Base-by-base conservation (phyloP, 2,888 invertebrate species). In the Parapristionchus giblindavisi region DNA sequence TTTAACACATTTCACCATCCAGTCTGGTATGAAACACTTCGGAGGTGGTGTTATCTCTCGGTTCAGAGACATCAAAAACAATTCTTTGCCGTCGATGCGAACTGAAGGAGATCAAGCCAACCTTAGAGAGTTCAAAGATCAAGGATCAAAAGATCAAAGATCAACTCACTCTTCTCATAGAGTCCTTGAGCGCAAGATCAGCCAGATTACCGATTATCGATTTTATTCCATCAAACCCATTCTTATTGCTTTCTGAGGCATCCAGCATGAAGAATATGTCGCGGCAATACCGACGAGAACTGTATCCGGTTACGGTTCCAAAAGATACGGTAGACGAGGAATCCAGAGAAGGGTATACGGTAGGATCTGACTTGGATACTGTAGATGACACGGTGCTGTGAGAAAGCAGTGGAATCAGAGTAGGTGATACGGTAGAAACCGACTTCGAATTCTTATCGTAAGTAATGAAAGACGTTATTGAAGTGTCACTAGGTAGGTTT, bases 231-330 rank as follows among this genome's bases (percentile, higher is more conserved):
- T 40, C 63, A 43, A 65, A 65, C 17, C 48, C 29, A 43, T 43
- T 43, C 43, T 65, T 65, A 4, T 27, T 43, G 8, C 36, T 36
- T 8, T 43, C 63, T 5, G 63, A 65, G 29, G 40, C 48, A 43
- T 65, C 63, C 3, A 65, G 63, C n/a, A 65, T 43, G 29, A 65
- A 65, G 27, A 65, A 43, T 11, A 14, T 43, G 40, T 65, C 43
- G 4, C 63, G 63, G 17, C 63, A 65, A 32, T 21, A 65, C 48
- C 63, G 40, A 32, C 27, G 34, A 58, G 5, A 6, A 27, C 17
- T 8, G 11, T 0, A 43, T 43, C 8, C 17, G 43, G 43, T 43
- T 43, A 17, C 43, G 8, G 8, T 17, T 8, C 17, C 43, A 43
- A 43, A 8, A 43, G 11, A 14, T 43, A 43, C n/a, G n/a, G n/a